Conservation (phyloP, 2,888 invertebrate genomes). For the Nematopogon swammerdamellus region DNA sequence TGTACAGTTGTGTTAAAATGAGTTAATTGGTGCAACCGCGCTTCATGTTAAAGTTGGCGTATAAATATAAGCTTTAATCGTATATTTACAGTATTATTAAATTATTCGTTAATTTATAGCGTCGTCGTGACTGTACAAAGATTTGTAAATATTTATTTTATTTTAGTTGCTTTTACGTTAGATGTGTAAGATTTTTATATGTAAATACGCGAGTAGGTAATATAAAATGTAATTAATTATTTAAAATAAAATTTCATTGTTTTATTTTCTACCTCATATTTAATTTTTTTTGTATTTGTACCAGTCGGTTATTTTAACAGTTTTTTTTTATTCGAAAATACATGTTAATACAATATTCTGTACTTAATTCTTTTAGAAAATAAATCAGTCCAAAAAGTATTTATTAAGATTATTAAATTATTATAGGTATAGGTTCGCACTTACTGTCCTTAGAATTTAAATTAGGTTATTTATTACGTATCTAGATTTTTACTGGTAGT, state of each 20-base stretch:
- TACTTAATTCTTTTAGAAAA: neutral
- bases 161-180: neutral
- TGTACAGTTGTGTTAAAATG: too few relatives aligned
- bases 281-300: too few relatives aligned
- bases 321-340: too few relatives aligned
- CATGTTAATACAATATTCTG: neutral
- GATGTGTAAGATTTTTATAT: neutral
- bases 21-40: too few relatives aligned
- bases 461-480: too few relatives aligned
- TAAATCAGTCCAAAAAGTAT: neutral
- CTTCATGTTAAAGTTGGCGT: neutral
- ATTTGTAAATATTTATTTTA: constrained; percentile 33
- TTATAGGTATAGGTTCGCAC: neutral
- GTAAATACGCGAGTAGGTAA: neutral
- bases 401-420: neutral
- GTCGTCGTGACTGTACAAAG: constrained; percentile 35
- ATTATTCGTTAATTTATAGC: constrained; percentile 28
- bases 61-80: constrained; percentile 33
- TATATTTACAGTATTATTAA: constrained; percentile 54
- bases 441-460: neutral
- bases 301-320: too few relatives aligned
- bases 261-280: neutral
- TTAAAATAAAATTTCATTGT: neutral
- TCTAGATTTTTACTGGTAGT: too few relatives aligned
- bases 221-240: too few relatives aligned